These are phyloP conservation scores for Resseliella maxima DNA, from an alignment of 2,888 invertebrate species.

Conservation along the genomic window DNA sequence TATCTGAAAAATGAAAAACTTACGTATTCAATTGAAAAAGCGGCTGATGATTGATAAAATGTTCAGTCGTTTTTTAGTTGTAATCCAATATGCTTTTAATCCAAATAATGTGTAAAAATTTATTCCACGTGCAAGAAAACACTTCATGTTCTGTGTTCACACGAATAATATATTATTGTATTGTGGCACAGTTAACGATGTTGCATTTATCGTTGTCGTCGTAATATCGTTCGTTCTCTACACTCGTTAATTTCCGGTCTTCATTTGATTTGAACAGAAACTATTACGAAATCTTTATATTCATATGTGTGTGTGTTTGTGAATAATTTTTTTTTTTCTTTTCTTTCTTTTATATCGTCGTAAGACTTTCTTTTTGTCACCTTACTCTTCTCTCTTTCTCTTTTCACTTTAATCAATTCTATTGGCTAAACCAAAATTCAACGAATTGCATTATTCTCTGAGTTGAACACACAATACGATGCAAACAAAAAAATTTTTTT, in stretches of 20 bases:
- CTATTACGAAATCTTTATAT: neutral
- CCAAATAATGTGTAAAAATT: conserved; percentile 19
- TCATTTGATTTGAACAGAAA: conserved; percentile 20
- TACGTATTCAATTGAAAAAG: conserved; percentile 16
- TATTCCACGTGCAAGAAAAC: conserved; percentile 28
- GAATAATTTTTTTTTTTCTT: neutral
- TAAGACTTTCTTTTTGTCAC: conserved; percentile 8
- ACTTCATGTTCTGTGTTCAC: conserved; percentile 16
- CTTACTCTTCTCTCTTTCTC: neutral
- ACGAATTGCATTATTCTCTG: neutral
- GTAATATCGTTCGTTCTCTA: neutral
- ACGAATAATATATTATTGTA: neutral
- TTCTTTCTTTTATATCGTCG: neutral
- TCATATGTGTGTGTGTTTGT: neutral
- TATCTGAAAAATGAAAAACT: neutral
- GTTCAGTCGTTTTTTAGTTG: neutral
- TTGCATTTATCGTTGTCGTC: neutral
- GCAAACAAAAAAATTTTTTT: no score
- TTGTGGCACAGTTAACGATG: conserved; percentile 8
- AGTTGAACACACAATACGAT: neutral
- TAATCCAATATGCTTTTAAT: conserved; percentile 20
- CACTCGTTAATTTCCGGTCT: conserved; percentile 2
- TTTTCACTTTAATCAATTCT: no score
- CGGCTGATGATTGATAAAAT: neutral
- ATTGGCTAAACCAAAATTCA: neutral